Evolutionary conservation across 2,797 vertebrate species (phyloP).

Genomic region (Centropyge bicolor): DNA sequence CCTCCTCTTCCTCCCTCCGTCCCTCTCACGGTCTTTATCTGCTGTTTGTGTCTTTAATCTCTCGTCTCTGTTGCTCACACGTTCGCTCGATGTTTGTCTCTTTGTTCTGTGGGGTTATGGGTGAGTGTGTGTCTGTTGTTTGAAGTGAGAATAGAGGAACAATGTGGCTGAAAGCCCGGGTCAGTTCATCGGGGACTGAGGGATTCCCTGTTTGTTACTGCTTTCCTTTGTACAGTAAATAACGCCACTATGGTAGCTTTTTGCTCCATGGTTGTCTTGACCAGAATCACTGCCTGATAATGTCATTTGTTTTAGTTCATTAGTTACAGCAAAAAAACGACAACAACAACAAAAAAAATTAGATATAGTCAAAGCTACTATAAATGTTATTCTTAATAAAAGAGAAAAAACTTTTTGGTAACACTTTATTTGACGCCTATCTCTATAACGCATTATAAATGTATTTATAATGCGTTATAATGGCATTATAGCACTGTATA

Average conservation of each 20-base stretch:
- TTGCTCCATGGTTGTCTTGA: neutral
- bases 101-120: constrained; percentile 32
- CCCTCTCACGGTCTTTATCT: constrained; percentile 29
- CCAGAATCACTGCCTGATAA: neutral
- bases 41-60: constrained; percentile 41
- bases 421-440: no score
- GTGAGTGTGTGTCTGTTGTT: constrained; percentile 35
- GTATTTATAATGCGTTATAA: no score
- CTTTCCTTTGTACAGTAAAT: constrained; percentile 8
- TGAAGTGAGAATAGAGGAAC: constrained; percentile 54
- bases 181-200: constrained; percentile 34
- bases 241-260: neutral
- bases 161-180: constrained; percentile 38
- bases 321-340: neutral
- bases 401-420: neutral
- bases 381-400: neutral
- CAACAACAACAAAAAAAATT: no score
- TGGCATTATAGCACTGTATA: no score
- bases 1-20: neutral
- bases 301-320: neutral
- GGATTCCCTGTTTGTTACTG: constrained; percentile 26
- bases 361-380: neutral
- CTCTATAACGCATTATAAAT: no score
- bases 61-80: constrained; percentile 5
- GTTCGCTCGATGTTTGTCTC: constrained; percentile 9